These are phyloP conservation scores for Hyalella azteca DNA, from an alignment of 2,888 invertebrate species.

Conservation along the genomic window DNA sequence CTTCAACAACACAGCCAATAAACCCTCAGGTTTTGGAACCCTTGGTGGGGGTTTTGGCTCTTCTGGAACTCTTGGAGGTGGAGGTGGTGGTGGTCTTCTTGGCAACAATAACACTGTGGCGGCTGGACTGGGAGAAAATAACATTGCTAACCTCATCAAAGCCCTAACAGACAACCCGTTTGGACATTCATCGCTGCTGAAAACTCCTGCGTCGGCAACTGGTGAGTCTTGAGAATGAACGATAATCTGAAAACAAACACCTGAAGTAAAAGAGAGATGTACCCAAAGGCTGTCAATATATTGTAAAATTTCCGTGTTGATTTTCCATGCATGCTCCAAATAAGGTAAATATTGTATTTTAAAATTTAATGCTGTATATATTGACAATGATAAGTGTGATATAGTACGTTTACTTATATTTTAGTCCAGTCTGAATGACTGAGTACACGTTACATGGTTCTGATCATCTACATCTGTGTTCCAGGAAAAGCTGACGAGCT, in stretches of 20 bases:
- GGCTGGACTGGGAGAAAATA: slow-evolving; percentile 68
- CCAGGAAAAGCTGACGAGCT: slow-evolving; percentile 42
- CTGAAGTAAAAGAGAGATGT: too few species aligned
- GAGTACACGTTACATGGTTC: too few species aligned
- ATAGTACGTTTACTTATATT: too few species aligned
- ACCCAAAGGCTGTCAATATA: too few species aligned
- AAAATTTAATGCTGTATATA: too few species aligned
- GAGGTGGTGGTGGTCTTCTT: neutral
- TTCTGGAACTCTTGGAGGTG: neutral
- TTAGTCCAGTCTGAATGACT: too few species aligned
- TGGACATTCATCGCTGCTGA: slow-evolving; percentile 69
- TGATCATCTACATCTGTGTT: neutral
- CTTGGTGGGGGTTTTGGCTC: slow-evolving; percentile 34
- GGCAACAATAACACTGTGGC: slow-evolving; percentile 62
- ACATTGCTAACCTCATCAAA: slow-evolving; percentile 60
- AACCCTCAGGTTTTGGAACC: slow-evolving; percentile 35
- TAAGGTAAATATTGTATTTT: too few species aligned
- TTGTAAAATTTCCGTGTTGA: too few species aligned
- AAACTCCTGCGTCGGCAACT: slow-evolving; percentile 26
- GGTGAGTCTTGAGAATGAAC: too few species aligned
- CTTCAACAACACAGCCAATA: neutral
- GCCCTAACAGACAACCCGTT: slow-evolving; percentile 79
- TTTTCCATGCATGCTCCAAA: too few species aligned
- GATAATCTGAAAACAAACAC: too few species aligned
- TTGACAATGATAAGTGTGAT: too few species aligned